Evolutionary conservation across 2,797 vertebrate species (phyloP), one percentile per base, ranked within the genome.

Genomic region (Menidia menidia): DNA sequence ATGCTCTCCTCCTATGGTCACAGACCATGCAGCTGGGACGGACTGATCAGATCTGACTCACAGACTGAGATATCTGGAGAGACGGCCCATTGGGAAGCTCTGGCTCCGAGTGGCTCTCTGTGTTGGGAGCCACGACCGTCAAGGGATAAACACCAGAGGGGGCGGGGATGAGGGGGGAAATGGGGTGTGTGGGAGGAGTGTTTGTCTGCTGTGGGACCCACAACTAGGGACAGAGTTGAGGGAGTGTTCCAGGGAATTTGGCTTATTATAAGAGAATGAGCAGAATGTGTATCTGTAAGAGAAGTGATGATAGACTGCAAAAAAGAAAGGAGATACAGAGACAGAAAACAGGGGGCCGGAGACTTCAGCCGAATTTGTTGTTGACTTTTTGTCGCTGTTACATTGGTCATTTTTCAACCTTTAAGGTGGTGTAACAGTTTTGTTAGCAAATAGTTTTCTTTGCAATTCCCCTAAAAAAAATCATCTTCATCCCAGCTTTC

Each of bases 161-260:
- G 39, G 43, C 18, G 82, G 84, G 64, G 93, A 94, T 0, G 78
- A 92, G 82, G 50, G 62, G 35, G 83, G 52, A 0, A 75, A 39
- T 39, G 47, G 78, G 88, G 83, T 90, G 82, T 80, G 74, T 18
- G 91, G 45, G 60, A 14, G 61, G 52, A 14, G 39, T 66, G 88
- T 77, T 72, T 7, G 57, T 85, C 86, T 91, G 88, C 86, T 92
- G 83, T 71, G 76, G 80, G 85, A 82, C 69, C 47, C 82, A 67
- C 71, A 65, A 64, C 47, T 77, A 63, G 78, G 64, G 51, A 82
- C 82, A 71, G 81, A 79, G 68, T 8, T 3, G 71, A 94, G 94
- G 95, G 94, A 95, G 94, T 93, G 92, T 83, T 92, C 92, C 84
- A 87, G 83, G 83, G 88, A 89, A 92, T 89, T 91, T 75, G 63